phyloP scores from a whole-genome alignment of 2,113 vertebrate genomes.

The Bungarus multicinctus region DNA sequence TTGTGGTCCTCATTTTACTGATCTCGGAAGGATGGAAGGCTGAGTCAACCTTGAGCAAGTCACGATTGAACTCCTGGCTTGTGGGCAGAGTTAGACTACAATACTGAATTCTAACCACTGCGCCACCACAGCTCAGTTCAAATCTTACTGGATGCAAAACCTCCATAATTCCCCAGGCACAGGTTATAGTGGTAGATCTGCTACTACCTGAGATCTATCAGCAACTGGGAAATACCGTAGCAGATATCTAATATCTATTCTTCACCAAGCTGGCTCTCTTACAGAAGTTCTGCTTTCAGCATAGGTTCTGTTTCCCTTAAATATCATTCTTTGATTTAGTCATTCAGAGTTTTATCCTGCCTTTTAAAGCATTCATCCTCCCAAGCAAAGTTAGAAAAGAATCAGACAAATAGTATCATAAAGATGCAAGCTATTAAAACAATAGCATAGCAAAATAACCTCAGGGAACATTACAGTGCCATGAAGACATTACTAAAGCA shows the following conservation, averaged over 20 bases:
- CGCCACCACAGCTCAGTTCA: not conserved
- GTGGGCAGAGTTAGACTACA: not conserved
- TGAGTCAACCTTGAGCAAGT: not conserved
- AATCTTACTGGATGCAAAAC: not conserved
- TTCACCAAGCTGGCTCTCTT: not conserved
- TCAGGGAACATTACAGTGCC: not conserved
- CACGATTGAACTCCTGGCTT: not conserved
- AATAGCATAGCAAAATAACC: not conserved
- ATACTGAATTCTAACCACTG: not conserved
- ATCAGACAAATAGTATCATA: not conserved
- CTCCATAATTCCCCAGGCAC: not conserved
- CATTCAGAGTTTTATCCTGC: not conserved
- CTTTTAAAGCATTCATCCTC: not conserved
- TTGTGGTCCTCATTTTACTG: not conserved
- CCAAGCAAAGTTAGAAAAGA: not conserved
- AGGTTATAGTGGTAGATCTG: not conserved
- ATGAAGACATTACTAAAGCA: not conserved
- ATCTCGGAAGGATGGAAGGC: not conserved
- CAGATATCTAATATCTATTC: not conserved
- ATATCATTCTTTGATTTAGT: not conserved
- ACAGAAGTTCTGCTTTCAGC: not conserved
- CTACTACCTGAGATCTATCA: not conserved
- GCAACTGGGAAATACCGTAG: not conserved
- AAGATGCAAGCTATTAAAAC: not conserved
- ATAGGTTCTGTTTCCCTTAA: not conserved